A percentile compares a stretch with the other conserved stretches of the same genome.
Evolutionary conservation across 2,113 vertebrate genomes (phyloP).

Genomic region (Syngnathus typhle): DNA sequence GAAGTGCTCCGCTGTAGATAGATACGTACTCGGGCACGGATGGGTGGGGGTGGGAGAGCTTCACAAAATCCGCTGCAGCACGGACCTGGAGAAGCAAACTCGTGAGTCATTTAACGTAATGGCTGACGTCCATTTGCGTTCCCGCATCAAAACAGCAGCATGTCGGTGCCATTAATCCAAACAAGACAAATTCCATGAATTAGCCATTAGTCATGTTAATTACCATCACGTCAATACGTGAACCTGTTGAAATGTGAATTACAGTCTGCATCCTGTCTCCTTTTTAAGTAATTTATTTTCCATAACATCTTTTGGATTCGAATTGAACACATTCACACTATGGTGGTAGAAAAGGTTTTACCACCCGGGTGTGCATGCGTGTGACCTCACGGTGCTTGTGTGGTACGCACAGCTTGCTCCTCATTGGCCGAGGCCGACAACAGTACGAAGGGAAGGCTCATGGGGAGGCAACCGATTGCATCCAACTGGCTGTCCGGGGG

Average conservation of each 20-base stretch:
- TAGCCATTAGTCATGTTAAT: neutral
- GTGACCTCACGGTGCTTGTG: neutral
- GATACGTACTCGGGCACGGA: slow-evolving; percentile 46
- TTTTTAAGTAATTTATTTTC: too few species aligned
- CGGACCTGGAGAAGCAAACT: slow-evolving; percentile 39
- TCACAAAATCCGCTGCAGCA: slow-evolving; percentile 54
- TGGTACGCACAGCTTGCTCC: slow-evolving; percentile 54
- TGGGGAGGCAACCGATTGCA: slow-evolving; percentile 64
- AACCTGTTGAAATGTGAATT: too few species aligned
- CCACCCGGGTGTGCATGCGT: neutral
- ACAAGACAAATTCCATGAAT: neutral
- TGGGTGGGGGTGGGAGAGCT: slow-evolving; percentile 67
- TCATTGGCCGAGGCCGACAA: slow-evolving; percentile 55
- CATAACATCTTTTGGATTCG: too few species aligned
- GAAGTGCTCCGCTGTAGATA: slow-evolving; percentile 51
- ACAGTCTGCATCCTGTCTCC: too few species aligned
- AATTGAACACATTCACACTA: too few species aligned
- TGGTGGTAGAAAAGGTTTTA: neutral
- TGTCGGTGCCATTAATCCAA: too few species aligned
- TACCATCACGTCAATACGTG: too few species aligned
- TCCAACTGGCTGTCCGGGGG: slow-evolving; percentile 59
- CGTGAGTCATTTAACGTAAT: too few species aligned
- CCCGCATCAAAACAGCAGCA: too few species aligned
- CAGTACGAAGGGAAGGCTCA: slow-evolving; percentile 62
- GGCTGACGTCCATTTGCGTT: too few species aligned